phyloP scores from a whole-genome alignment of 2,888 invertebrate genomes.

The Rhodophaea formosa region DNA sequence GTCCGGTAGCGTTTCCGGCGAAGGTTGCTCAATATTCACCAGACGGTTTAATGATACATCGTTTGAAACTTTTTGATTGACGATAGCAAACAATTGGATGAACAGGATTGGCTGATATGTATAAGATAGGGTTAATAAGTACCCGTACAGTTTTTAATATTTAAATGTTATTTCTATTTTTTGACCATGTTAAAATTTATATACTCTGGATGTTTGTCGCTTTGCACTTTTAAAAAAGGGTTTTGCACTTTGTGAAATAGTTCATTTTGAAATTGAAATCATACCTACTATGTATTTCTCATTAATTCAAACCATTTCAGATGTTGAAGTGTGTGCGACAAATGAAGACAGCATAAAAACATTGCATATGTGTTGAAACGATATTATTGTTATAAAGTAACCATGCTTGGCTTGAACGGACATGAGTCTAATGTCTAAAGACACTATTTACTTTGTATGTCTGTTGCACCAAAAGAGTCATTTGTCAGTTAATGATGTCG shows the following conservation, averaged over 20 bases:
- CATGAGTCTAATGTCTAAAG: not conserved
- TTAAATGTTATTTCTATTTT: too few species aligned
- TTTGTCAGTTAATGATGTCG: constrained; percentile 5
- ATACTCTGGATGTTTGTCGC: too few species aligned
- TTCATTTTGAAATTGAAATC: too few species aligned
- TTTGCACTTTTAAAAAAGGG: too few species aligned
- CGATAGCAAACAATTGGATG: constrained; percentile 61
- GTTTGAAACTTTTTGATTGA: constrained; percentile 66
- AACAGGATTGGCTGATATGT: constrained; percentile 34
- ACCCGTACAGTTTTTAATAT: too few species aligned
- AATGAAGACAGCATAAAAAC: too few species aligned
- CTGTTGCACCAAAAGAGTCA: constrained; percentile 7
- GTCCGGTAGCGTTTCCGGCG: constrained; percentile 77
- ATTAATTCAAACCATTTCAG: too few species aligned
- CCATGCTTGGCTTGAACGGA: not conserved
- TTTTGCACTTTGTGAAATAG: too few species aligned
- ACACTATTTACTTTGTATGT: not conserved
- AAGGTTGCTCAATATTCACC: constrained; percentile 74
- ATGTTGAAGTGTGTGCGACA: too few species aligned
- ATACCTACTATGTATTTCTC: too few species aligned
- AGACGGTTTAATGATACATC: constrained; percentile 49
- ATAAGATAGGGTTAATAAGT: not conserved
- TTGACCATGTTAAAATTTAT: too few species aligned
- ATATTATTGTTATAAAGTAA: not conserved
- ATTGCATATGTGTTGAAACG: too few species aligned